Evolutionary conservation across 2,888 invertebrate species (phyloP), one percentile per base, ranked within the genome.

Genomic region (Himalopsyche kuldschensis): DNA sequence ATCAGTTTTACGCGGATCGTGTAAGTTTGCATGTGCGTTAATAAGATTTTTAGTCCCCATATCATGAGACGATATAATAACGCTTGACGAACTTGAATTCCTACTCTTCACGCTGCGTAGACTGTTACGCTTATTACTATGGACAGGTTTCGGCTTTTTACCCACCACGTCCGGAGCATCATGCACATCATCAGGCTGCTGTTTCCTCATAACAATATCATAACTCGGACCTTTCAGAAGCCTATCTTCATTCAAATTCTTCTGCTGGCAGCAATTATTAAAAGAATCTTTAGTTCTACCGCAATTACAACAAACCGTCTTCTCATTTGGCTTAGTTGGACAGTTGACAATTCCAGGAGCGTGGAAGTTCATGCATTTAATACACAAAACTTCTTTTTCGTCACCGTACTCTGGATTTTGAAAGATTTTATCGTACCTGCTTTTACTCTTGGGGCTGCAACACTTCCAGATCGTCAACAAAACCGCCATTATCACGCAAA

Each of bases 341-440:
- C 86, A 86, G 15, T 75, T 63, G 4, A 76, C 63, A 55, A 79
- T 79, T 10, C 85, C 84, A 0, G 79, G 80, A 20, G 80, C 55
- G 32, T 86, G 86, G 27, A 82, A 86, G 4, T 81, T 80, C 79
- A 76, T 81, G 78, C 86, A 86, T 48, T 85, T 78, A 11, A 75
- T 80, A 55, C 86, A 86, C 11, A 82, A 76, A 31, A 79, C 55
- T 75, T 86, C 86, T 31, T 85, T 84, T 24, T 84, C 80, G 31
- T 86, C 86, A 30, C 82, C 83, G 31, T 82, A 84, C 48, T 86
- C 82, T 1, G 86, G 86, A 80, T 86, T 86, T 5, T 84, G 69
- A 69, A 85, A 84, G 3, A 86, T 78, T 35, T 84, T 20, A 30
- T 85, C 83, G 35, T 86, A 86, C 17, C 82, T 48, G n/a, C 75